Conservation (phyloP, 2,113 vertebrate genomes). For the Jaculus jaculus region DNA sequence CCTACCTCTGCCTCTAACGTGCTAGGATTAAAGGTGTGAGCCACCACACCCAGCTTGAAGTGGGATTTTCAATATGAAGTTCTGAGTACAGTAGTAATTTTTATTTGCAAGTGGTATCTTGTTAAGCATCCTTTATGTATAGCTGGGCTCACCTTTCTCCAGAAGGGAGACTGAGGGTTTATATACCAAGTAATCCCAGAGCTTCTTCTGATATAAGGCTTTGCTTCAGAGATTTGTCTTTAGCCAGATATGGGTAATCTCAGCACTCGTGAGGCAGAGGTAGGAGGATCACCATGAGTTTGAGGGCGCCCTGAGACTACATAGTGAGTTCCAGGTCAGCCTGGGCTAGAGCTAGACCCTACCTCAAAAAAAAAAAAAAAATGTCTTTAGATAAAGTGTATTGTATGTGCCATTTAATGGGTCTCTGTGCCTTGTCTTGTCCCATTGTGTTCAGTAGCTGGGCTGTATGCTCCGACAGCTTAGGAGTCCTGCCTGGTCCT, state of each 20-base stretch:
- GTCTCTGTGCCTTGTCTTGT: neutral
- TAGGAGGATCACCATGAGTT: too few relatives aligned
- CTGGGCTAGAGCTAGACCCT: too few relatives aligned
- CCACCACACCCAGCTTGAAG: too few relatives aligned
- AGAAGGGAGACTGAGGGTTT: neutral
- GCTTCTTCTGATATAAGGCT: neutral
- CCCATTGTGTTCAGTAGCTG: neutral
- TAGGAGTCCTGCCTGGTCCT: constrained; percentile 14
- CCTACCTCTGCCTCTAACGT: too few relatives aligned
- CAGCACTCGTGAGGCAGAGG: too few relatives aligned
- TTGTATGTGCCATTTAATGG: neutral
- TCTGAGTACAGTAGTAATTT: constrained; percentile 45
- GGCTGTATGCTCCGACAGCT: neutral
- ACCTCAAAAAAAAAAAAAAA: too few relatives aligned
- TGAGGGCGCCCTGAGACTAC: too few relatives aligned
- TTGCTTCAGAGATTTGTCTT: neutral
- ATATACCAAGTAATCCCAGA: neutral
- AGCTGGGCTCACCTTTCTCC: neutral
- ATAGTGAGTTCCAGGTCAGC: too few relatives aligned
- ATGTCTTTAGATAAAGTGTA: neutral
- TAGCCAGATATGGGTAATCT: neutral
- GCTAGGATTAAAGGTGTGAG: too few relatives aligned
- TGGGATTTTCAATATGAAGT: constrained; percentile 42
- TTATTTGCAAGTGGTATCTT: neutral
- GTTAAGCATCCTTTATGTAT: neutral